phyloP scores from a whole-genome alignment of 1,140 invertebrate species.

The Oppia nitens region DNA sequence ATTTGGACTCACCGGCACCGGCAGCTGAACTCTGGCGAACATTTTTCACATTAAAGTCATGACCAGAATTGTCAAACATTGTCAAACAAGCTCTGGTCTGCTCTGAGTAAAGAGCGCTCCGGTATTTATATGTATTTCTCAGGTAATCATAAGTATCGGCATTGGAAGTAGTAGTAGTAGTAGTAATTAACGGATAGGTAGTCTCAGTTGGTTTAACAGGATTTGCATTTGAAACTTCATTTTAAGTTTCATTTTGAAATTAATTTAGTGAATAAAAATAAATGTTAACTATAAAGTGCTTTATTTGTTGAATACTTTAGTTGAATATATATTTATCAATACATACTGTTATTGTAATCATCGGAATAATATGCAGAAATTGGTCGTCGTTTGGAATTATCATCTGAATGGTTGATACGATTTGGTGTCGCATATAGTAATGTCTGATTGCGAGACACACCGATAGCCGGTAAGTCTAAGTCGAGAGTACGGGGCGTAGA shows the following conservation, averaged over 20 bases:
- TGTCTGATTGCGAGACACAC: not conserved
- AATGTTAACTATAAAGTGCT: too few species aligned
- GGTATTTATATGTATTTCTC: not conserved
- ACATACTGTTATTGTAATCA: not conserved
- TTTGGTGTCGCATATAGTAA: not conserved
- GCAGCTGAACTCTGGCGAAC: not conserved
- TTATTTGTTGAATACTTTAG: too few species aligned
- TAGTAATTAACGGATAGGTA: too few species aligned
- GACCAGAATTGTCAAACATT: not conserved
- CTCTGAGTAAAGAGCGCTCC: not conserved
- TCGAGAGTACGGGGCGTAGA: not conserved
- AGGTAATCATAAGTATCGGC: too few species aligned
- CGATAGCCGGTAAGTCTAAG: not conserved
- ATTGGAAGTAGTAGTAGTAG: too few species aligned
- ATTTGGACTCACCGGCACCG: not conserved
- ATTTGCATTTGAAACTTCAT: too few species aligned
- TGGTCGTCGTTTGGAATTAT: not conserved
- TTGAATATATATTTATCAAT: too few species aligned
- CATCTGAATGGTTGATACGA: not conserved
- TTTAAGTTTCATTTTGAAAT: too few species aligned
- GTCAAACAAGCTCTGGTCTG: not conserved
- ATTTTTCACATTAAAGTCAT: not conserved
- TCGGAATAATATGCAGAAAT: not conserved
- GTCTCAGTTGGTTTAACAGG: too few species aligned
- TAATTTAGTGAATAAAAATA: too few species aligned